Evolutionary conservation across 2,113 vertebrate genomes (phyloP), one percentile per base, ranked within the genome.

Genomic region (Gnathonemus longibarbis): DNA sequence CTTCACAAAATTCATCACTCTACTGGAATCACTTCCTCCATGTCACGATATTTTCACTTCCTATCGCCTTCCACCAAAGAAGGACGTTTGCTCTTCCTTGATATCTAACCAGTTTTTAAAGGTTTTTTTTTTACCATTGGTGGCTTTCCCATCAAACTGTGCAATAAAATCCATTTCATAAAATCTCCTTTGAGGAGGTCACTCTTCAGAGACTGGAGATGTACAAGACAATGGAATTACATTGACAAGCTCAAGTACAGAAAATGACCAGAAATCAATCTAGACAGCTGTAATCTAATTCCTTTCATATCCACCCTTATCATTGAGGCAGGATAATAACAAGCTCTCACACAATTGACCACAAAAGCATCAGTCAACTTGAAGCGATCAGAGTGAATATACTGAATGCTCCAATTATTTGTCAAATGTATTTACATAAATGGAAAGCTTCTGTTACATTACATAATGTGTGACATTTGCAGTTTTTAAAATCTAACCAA

Each of bases 241-340:
- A 77, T 52, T 89, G 70, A 24, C 42, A 62, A 88, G 56, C 45
- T 39, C 88, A 35, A 74, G 11, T 31, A 52, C 42, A 89, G 45
- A 74, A 89, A 48, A 52, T 70, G 13, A 52, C 46, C n/a, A 80
- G 46, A 35, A 74, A 77, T 89, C 19, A 58, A 58, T 58, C 5
- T n/a, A 24, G 87, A 88, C 87, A 88, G 87, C 56, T 88, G 56
- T 62, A 74, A 58, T 49, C 70, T 89, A 10, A 45, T 77, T 89
- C 66, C 58, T 49, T 39, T 74, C 66, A 80, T 66, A 80, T 52
- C 56, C 15, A 50, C 88, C 46, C 70, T 66, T 88, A 74, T 80
- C 31, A 53, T n/a, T 31, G 31, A 56, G 48, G 50, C 48, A 53
- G 50, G 46, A 46, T 50, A 74, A 50, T 70, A 88, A 88, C 46